phyloP scores from a whole-genome alignment of 2,797 vertebrate genomes.

The Clangula hyemalis region DNA sequence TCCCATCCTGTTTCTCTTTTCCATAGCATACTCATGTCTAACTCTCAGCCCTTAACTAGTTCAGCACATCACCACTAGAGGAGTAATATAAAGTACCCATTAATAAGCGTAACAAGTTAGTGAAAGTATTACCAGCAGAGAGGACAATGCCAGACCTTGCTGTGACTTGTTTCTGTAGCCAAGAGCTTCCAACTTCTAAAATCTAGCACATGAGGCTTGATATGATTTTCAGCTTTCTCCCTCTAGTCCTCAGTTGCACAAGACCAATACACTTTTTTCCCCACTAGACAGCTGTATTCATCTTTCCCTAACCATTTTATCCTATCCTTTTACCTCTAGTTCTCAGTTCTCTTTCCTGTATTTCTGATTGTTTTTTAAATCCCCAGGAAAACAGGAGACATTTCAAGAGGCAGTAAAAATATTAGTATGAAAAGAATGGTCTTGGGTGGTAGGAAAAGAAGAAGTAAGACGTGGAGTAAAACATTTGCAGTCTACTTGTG shows the following conservation, averaged over 20 bases:
- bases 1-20: neutral
- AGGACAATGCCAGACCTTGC: neutral
- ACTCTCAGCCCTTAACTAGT: neutral
- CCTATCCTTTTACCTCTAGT: neutral
- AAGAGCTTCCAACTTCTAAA: neutral
- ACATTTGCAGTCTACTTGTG: neutral
- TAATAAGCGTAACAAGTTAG: neutral
- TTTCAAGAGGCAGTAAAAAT: neutral
- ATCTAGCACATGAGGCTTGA: accelerated
- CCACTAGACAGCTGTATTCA: neutral
- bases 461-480: neutral
- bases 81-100: neutral
- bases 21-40: neutral
- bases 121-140: neutral
- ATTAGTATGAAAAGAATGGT: neutral
- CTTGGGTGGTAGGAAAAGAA: neutral
- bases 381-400: neutral
- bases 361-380: neutral
- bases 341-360: neutral
- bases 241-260: neutral
- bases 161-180: neutral
- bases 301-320: neutral
- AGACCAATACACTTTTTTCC: neutral
- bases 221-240: neutral
- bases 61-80: neutral